These are phyloP conservation scores for Oncorhynchus clarkii DNA, from an alignment of 2,113 vertebrate species.

Conservation along the genomic window DNA sequence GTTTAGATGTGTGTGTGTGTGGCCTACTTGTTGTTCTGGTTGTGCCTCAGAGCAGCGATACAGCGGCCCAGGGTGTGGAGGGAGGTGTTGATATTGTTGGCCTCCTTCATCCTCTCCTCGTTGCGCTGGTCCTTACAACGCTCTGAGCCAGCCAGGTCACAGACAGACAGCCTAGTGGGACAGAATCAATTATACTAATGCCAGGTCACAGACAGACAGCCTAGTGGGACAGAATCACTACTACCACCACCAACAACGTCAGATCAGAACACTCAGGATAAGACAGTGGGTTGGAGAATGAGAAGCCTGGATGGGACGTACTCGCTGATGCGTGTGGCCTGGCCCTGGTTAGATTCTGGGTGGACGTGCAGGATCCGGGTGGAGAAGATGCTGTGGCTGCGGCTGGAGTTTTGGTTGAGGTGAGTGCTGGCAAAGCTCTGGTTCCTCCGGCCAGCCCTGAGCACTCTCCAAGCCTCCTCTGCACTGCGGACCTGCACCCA, in stretches of 20 bases:
- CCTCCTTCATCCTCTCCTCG: slow-evolving; percentile 92
- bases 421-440: slow-evolving; percentile 96
- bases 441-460: slow-evolving; percentile 86
- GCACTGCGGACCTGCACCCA: slow-evolving; percentile 91
- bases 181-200: too few relatives aligned
- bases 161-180: slow-evolving; percentile 82
- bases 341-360: slow-evolving; percentile 55
- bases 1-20: too few relatives aligned
- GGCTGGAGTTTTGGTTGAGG: slow-evolving; percentile 93
- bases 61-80: slow-evolving; percentile 92
- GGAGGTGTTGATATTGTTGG: slow-evolving; percentile 97
- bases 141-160: slow-evolving; percentile 94
- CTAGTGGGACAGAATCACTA: too few relatives aligned
- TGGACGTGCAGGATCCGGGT: slow-evolving; percentile 86
- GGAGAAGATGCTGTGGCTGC: slow-evolving; percentile 97
- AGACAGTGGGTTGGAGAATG: too few relatives aligned
- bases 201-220: too few relatives aligned
- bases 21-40: slow-evolving; percentile 84
- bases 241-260: too few relatives aligned
- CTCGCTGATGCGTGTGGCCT: slow-evolving; percentile 86
- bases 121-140: slow-evolving; percentile 90
- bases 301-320: slow-evolving; percentile 59
- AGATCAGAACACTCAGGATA: too few relatives aligned
- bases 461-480: slow-evolving; percentile 91
- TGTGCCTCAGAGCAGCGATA: slow-evolving; percentile 86